These are phyloP conservation scores for Drosophila sordidapex DNA, from an alignment of 2,888 invertebrate genomes.

Conservation along the genomic window DNA sequence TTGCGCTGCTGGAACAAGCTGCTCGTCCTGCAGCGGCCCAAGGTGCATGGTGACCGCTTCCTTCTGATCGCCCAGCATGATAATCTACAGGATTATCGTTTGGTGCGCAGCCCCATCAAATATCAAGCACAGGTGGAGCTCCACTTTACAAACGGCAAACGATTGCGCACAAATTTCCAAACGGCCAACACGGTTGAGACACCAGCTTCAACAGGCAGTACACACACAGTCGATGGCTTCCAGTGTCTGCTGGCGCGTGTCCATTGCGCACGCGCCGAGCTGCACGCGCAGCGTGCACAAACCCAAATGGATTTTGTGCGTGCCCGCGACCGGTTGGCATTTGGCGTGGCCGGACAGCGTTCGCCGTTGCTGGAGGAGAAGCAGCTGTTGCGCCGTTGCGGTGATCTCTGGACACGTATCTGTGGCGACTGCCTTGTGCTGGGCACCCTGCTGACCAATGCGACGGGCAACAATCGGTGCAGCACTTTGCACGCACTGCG, in stretches of 20 bases:
- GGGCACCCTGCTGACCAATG: constrained; percentile 78
- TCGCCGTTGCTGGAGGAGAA: constrained; percentile 80
- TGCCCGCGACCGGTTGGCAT: constrained; percentile 55
- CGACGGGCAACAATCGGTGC: constrained; percentile 39
- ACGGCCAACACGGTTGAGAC: not conserved
- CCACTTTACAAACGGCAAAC: constrained; percentile 51
- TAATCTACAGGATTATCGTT: constrained; percentile 57
- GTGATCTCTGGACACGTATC: constrained; percentile 80
- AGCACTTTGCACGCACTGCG: constrained; percentile 42
- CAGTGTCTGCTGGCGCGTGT: constrained; percentile 67
- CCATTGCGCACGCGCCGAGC: constrained; percentile 71
- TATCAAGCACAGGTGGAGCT: constrained; percentile 74
- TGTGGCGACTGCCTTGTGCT: constrained; percentile 68
- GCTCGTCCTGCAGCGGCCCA: constrained; percentile 64
- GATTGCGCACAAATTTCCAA: constrained; percentile 74
- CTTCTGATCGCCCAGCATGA: constrained; percentile 64
- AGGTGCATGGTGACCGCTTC: constrained; percentile 43
- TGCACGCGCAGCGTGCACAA: constrained; percentile 68
- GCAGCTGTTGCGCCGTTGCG: constrained; percentile 75
- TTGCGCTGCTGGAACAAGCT: constrained; percentile 80
- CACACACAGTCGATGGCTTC: constrained; percentile 36
- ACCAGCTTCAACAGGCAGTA: not conserved
- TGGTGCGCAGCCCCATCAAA: constrained; percentile 60
- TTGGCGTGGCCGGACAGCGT: constrained; percentile 72
- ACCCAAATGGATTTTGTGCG: constrained; percentile 72